These are phyloP conservation scores for Rambutsinella grinnellia DNA, from an alignment of 2,888 invertebrate species.

Conservation along the genomic window DNA sequence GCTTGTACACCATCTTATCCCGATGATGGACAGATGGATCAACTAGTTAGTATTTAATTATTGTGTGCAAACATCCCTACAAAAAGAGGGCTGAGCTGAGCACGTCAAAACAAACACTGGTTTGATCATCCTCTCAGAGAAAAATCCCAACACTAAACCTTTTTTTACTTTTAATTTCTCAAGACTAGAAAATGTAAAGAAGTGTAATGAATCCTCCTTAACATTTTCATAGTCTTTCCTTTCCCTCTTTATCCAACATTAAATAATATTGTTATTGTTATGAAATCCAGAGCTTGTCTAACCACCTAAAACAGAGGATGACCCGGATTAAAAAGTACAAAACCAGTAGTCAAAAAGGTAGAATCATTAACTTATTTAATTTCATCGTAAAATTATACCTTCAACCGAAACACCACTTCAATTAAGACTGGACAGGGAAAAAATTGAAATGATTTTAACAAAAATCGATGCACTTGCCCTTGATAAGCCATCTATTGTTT, in stretches of 20 bases:
- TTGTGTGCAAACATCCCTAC: conserved; percentile 56
- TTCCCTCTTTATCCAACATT: no score
- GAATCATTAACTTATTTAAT: conserved; percentile 56
- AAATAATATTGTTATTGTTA: no score
- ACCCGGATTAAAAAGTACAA: conserved; percentile 10
- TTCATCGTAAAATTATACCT: conserved; percentile 52
- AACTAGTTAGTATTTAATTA: conserved; percentile 27
- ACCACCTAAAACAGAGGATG: no score
- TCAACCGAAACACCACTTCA: conserved; percentile 20
- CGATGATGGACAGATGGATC: not conserved
- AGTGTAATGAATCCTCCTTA: not conserved
- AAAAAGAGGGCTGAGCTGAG: conserved; percentile 56
- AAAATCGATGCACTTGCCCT: no score
- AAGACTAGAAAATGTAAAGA: not conserved
- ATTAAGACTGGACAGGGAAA: conserved; percentile 30
- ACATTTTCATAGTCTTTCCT: not conserved
- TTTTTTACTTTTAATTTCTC: not conserved
- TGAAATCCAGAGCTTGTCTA: no score
- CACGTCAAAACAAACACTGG: conserved; percentile 54
- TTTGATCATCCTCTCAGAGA: conserved; percentile 18
- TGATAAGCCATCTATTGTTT: no score
- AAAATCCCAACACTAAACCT: not conserved
- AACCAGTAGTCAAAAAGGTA: conserved; percentile 53
- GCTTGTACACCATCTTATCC: not conserved
- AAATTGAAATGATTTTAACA: no score